Percentiles rank a stretch among this genome's conserved stretches.
Evolutionary conservation across 2,888 invertebrate genomes (phyloP).

Genomic region (Antheraea assamensis): DNA sequence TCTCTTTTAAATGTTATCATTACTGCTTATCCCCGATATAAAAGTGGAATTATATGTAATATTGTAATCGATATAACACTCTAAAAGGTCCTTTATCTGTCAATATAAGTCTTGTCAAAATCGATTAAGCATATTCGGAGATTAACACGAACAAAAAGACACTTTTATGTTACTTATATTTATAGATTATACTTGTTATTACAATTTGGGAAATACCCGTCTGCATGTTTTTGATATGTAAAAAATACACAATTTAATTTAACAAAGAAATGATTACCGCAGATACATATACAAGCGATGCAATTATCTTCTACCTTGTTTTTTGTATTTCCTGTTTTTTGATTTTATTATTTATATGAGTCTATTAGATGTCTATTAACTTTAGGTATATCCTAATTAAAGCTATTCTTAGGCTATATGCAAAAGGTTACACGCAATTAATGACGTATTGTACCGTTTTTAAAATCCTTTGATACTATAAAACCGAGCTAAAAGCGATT

Average conservation of each 20-base stretch:
- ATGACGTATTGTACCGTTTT: slow-evolving; percentile 5
- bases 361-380: neutral
- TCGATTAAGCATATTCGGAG: too few relatives aligned
- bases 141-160: too few relatives aligned
- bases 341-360: neutral
- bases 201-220: neutral
- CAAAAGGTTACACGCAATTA: neutral
- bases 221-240: neutral
- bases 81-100: too few relatives aligned
- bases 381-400: neutral
- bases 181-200: too few relatives aligned
- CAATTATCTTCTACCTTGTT: neutral
- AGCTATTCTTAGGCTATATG: neutral
- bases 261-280: neutral
- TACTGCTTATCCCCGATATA: too few relatives aligned
- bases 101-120: too few relatives aligned
- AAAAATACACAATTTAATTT: neutral
- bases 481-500: slow-evolving; percentile 19
- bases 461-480: slow-evolving; percentile 19
- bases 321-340: neutral
- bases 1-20: too few relatives aligned
- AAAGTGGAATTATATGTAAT: too few relatives aligned
- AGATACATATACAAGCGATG: neutral
- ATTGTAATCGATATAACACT: too few relatives aligned
- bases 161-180: too few relatives aligned